Conservation (phyloP, 2,888 invertebrate genomes). For the Pseudococcus viburni region DNA sequence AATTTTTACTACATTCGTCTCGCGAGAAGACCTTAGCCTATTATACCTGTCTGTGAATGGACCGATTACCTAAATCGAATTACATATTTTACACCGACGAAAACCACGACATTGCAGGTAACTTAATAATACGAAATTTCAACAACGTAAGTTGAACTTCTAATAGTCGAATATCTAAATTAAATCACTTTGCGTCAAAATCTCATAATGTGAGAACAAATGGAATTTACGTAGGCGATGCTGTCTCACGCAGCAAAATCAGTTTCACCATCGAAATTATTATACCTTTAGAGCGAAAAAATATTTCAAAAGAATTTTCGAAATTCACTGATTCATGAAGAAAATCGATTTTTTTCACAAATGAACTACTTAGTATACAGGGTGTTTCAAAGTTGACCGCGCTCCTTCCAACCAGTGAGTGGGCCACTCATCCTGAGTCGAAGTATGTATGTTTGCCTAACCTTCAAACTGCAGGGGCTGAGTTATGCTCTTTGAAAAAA, state of each 20-base stretch:
- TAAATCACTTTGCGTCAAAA: neutral
- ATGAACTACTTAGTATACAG: no score
- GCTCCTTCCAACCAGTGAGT: no score
- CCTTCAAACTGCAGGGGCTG: no score
- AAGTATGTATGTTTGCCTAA: no score
- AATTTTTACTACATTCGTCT: conserved; percentile 33
- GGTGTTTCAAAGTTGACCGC: no score
- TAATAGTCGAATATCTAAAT: neutral
- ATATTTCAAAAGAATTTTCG: no score
- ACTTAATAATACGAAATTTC: conserved; percentile 19
- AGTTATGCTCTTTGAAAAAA: no score
- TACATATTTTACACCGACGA: neutral
- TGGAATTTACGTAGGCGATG: neutral
- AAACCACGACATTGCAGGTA: neutral
- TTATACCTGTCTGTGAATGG: conserved; percentile 30
- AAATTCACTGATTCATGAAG: no score
- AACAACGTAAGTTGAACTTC: neutral
- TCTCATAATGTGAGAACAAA: neutral
- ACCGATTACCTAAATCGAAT: conserved; percentile 31
- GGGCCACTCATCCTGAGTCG: no score
- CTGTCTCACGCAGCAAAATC: neutral
- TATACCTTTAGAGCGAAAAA: neutral
- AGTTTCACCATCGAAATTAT: neutral
- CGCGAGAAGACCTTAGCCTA: conserved; percentile 53
- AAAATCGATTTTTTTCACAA: no score